A percentile compares a stretch with the other conserved stretches of the same genome.
phyloP scores from a whole-genome alignment of 2,113 vertebrate genomes.

The Chloebia gouldiae region DNA sequence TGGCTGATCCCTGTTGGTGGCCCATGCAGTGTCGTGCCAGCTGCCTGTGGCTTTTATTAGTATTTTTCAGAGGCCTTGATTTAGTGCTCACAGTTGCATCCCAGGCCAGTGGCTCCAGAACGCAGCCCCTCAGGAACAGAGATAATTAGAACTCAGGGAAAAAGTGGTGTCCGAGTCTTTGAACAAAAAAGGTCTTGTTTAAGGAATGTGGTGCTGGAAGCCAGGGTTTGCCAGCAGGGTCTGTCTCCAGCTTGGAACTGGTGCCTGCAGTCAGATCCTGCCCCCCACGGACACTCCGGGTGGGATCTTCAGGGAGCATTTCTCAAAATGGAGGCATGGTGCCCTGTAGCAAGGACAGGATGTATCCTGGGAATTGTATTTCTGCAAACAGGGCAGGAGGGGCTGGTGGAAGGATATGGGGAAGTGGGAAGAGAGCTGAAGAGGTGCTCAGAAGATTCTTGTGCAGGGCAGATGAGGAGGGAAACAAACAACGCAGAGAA shows the following conservation, averaged over 20 bases:
- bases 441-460: slow-evolving; percentile 15
- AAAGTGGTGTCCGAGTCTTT: background rate
- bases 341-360: background rate
- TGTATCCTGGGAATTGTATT: background rate
- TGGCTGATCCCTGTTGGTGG: background rate
- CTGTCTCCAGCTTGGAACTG: rapidly evolving
- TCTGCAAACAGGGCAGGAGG: background rate
- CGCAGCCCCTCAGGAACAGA: background rate
- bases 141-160: background rate
- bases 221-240: background rate
- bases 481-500: background rate
- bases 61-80: background rate
- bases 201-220: background rate
- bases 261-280: background rate
- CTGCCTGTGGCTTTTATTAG: background rate
- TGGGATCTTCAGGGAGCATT: background rate
- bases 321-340: slow-evolving; percentile 17
- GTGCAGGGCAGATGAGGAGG: background rate
- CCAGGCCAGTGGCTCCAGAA: background rate
- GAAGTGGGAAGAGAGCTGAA: background rate
- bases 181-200: background rate
- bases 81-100: background rate
- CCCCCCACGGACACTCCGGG: background rate
- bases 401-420: background rate
- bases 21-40: background rate